A percentile compares a stretch with the other conserved stretches of the same genome.
phyloP scores from a whole-genome alignment of 2,888 invertebrate species.

The Synanthedon tipuliformis region DNA sequence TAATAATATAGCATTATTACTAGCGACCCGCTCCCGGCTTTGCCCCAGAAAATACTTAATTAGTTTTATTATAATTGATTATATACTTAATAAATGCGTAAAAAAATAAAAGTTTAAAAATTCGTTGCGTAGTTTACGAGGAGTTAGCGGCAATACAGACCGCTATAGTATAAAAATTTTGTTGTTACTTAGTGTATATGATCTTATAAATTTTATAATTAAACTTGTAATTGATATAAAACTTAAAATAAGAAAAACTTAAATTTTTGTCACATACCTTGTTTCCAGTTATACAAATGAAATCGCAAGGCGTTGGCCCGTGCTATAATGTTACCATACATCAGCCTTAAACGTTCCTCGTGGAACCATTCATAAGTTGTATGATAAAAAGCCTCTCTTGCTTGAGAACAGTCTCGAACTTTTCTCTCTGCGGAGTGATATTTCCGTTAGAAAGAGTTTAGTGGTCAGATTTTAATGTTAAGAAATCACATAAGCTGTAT shows the following conservation, averaged over 20 bases:
- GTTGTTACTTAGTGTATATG: no score
- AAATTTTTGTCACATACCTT: background rate
- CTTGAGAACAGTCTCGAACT: conserved; percentile 10
- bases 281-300: conserved; percentile 8
- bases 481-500: background rate
- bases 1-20: no score
- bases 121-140: no score
- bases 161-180: no score
- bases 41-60: no score
- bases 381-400: conserved; percentile 17
- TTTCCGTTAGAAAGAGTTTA: background rate
- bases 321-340: conserved; percentile 24
- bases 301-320: conserved; percentile 15
- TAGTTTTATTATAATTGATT: no score
- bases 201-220: no score
- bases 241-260: background rate
- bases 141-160: no score
- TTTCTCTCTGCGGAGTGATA: conserved; percentile 10
- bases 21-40: no score
- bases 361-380: conserved; percentile 29
- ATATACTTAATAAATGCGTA: no score
- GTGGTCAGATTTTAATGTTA: background rate
- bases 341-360: conserved; percentile 27
- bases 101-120: no score
- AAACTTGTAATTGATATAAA: no score